Percentiles rank a stretch among this genome's conserved stretches.
Evolutionary conservation across 1,140 invertebrate genomes (phyloP).

Genomic region (Dendrolimus kikuchii): DNA sequence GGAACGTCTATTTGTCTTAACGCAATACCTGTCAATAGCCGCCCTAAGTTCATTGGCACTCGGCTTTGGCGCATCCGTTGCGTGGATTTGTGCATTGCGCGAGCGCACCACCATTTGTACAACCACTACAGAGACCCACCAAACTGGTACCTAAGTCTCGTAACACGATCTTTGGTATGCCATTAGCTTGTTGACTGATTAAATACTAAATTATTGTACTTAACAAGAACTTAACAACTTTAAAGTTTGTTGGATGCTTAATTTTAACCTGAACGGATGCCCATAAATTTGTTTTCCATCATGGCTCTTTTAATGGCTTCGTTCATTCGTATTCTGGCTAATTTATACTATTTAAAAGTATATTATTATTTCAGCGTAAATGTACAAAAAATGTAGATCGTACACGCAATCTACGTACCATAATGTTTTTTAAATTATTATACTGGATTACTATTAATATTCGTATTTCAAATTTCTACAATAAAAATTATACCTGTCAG

Average conservation of each 20-base stretch:
- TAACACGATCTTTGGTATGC: constrained; percentile 59
- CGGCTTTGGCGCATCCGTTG: constrained; percentile 61
- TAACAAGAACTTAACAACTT: constrained; percentile 34
- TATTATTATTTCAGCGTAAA: no score
- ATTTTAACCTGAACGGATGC: constrained; percentile 25
- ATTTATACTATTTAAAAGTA: no score
- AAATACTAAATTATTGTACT: constrained; percentile 61
- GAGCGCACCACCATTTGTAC: constrained; percentile 41
- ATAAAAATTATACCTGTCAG: no score
- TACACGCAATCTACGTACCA: no score
- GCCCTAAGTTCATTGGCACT: constrained; percentile 66
- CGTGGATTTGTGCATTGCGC: constrained; percentile 57
- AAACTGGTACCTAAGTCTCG: constrained; percentile 44
- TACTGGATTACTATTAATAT: no score
- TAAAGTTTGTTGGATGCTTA: constrained; percentile 29
- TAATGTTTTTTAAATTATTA: no score
- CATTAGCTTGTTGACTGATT: constrained; percentile 64
- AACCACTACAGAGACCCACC: constrained; percentile 34
- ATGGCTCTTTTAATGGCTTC: neutral
- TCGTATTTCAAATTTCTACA: no score
- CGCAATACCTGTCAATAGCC: constrained; percentile 69
- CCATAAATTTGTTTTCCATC: neutral
- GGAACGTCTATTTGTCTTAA: constrained; percentile 68
- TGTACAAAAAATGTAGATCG: no score
- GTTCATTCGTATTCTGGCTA: no score